Base-by-base conservation (phyloP, 2,113 vertebrate genomes). In the Caloenas nicobarica region DNA sequence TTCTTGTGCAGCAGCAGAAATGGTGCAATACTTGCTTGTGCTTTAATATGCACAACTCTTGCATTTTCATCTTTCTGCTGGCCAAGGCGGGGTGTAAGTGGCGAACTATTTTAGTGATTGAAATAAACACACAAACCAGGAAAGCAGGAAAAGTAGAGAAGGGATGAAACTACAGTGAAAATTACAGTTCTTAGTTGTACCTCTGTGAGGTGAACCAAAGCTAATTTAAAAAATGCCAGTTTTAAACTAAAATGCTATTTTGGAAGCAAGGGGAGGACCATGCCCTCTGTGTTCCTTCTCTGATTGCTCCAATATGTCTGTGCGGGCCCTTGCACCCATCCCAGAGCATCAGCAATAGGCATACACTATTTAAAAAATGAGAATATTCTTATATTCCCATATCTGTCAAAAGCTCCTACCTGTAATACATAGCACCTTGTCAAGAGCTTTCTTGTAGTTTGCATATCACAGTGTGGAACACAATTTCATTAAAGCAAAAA, bases 381-480 rank as follows among this genome's bases (percentile, higher is more conserved):
- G 26, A 56, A 66, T 48, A 44, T 50, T 38, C 44, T 44, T 54
- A 24, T 12, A 33, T 46, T 81, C 16, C n/a, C 5, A 0, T 18
- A 18, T 25, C n/a, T 40, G 33, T 50, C 56, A 64, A 69, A 44
- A 89, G 48, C 56, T 74, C 48, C 56, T 62, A 42, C 54, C 13
- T 48, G 24, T 38, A 60, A 53, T 22, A 66, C 16, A 50, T 9
- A 34, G 14, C 13, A 7, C 16, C 31, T 46, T 28, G 16, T 15
- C 73, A 44, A 51, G 51, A 86, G 40, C 34, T 61, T 61, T 23
- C 38, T 42, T 15, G 26, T 16, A 69, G 21, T 24, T 33, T 56
- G 5, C 1, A 1, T 26, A 48, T 57, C 50, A n/a, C 38, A 38
- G 53, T 3, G 1, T 2, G 1, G 19, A 66, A 40, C 11, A 4